Conservation (phyloP, 1,140 invertebrate species). For the Drosophila parvula region DNA sequence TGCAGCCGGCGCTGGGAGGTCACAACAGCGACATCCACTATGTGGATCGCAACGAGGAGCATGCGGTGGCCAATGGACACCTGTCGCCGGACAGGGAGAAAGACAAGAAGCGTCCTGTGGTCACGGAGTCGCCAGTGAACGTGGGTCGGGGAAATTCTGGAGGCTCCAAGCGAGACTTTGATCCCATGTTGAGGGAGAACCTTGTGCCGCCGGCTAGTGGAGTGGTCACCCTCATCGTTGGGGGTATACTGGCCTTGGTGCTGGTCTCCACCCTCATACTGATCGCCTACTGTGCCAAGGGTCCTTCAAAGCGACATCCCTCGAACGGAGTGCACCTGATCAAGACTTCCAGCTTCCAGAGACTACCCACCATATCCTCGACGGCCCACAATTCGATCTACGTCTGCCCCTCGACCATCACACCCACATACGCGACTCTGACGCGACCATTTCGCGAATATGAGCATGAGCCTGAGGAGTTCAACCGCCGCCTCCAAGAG, state of each 20-base stretch:
- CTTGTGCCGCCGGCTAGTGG: slow-evolving; percentile 74
- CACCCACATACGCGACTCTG: slow-evolving; percentile 78
- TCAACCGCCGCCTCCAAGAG: slow-evolving; percentile 83
- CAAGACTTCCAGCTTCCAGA: slow-evolving; percentile 83
- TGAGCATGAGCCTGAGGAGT: slow-evolving; percentile 83
- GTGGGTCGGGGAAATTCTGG: slow-evolving; percentile 54
- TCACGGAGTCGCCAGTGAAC: slow-evolving; percentile 46
- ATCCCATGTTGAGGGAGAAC: slow-evolving; percentile 79
- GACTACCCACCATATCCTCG: slow-evolving; percentile 75
- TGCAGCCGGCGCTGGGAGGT: slow-evolving; percentile 56
- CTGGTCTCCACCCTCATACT: slow-evolving; percentile 76
- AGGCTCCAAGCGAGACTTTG: slow-evolving; percentile 58
- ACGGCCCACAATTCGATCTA: slow-evolving; percentile 83
- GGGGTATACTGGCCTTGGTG: slow-evolving; percentile 75
- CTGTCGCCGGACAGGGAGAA: slow-evolving; percentile 44
- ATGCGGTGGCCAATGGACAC: slow-evolving; percentile 61
- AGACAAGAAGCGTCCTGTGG: slow-evolving; percentile 38
- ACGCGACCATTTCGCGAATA: slow-evolving; percentile 83
- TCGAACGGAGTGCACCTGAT: slow-evolving; percentile 78
- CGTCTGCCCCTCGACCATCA: slow-evolving; percentile 80
- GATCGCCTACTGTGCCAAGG: slow-evolving; percentile 83
- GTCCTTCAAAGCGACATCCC: slow-evolving; percentile 76
- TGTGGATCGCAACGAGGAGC: slow-evolving; percentile 71
- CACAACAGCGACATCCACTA: slow-evolving; percentile 65
- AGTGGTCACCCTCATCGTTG: slow-evolving; percentile 76